Base-by-base conservation (phyloP, 1,140 invertebrate genomes). In the Homarus americanus region DNA sequence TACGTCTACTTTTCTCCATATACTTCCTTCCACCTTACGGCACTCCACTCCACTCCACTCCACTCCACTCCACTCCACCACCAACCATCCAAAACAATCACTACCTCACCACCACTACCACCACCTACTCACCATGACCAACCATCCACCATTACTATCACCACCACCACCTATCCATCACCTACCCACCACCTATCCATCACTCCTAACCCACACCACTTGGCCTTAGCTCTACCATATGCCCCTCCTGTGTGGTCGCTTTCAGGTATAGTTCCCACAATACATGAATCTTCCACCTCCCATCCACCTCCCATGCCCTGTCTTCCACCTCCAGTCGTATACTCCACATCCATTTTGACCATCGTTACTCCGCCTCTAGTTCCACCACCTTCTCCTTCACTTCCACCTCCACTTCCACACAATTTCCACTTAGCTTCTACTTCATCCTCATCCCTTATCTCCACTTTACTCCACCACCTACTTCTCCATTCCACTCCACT, bases 341-440 rank as follows among this genome's bases (percentile, higher is more conserved):
- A 49, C 82, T 28, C 58, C 32, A 28, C n/a, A 4, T 40, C 10
- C 63, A 24, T 49, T 3, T 12, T 32, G 28, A 58, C 82, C 82
- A 20, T 40, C 40, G 40, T 63, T 44, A 72, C 24, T 28, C 82
- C 38, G 9, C 58, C 58, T 20, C 58, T 63, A 72, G 24, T 36
- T 63, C 80, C 82, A 84, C 66, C 49, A 41, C 58, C 82, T 1
- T n/a, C 49, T 69, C 28, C 40, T 41, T 12, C 41, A 9, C 72
- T 32, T 28, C 38, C 44, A 53, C 78, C 78, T 5, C 78, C 24
- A 41, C 76, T 24, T 7, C 9, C 34, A 2, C 36, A 20, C 2
- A 28, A 10, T 20, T n/a, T 32, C 44, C 38, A 49, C 44, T 7
- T 15, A 49, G 44, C 44, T 49, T 63, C 58, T 24, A 4, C 20